These are phyloP conservation scores for Atherinomorus stipes DNA, from an alignment of 2,113 vertebrate genomes.

Conservation along the genomic window DNA sequence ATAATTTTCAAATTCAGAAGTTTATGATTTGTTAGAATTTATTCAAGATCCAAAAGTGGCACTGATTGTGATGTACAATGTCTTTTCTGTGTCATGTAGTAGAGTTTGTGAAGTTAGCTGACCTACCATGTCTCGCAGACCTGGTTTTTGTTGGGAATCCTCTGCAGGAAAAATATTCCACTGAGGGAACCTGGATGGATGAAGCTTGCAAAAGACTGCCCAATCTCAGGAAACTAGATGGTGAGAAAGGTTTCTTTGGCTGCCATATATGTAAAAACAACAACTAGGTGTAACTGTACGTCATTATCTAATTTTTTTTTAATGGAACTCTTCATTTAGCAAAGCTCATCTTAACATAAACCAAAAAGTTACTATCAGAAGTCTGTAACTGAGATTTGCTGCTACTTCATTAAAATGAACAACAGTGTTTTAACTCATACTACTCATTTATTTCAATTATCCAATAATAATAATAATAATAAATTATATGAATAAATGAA, in stretches of 20 bases:
- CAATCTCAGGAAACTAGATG: slow-evolving; percentile 93
- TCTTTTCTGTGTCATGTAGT: slow-evolving; percentile 16
- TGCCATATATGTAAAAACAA: neutral
- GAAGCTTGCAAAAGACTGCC: slow-evolving; percentile 93
- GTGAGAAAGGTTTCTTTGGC: slow-evolving; percentile 84
- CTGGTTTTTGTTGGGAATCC: slow-evolving; percentile 98
- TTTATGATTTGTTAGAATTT: neutral
- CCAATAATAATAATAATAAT: too few relatives aligned
- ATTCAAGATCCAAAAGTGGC: neutral
- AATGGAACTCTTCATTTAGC: too few relatives aligned
- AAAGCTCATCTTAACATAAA: too few relatives aligned
- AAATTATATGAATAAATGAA: too few relatives aligned
- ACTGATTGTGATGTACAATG: rapidly evolving
- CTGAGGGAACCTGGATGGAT: slow-evolving; percentile 91
- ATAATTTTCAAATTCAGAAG: neutral
- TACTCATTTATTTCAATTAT: too few relatives aligned
- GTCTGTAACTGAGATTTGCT: too few relatives aligned
- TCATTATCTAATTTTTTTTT: too few relatives aligned
- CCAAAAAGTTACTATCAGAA: too few relatives aligned
- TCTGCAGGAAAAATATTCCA: slow-evolving; percentile 90
- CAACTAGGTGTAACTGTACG: too few relatives aligned
- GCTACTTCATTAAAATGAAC: too few relatives aligned
- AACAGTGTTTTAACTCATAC: too few relatives aligned
- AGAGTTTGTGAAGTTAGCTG: slow-evolving; percentile 92
- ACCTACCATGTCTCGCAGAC: slow-evolving; percentile 89